Base-by-base conservation (phyloP, 2,797 vertebrate genomes). In the Pipistrellus nathusii region DNA sequence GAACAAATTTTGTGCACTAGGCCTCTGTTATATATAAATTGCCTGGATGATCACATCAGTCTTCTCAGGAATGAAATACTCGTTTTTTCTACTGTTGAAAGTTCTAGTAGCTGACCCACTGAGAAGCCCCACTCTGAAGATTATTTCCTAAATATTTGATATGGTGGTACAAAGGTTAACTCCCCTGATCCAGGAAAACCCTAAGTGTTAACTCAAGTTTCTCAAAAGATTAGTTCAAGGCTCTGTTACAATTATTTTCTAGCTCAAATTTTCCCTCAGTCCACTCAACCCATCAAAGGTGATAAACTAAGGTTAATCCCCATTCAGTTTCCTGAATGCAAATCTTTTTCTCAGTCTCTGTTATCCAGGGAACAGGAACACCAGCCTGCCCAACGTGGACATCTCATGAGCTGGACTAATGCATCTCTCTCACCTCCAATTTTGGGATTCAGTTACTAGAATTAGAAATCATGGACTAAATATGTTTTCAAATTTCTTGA, bases 351-450 rank as follows among this genome's bases (percentile, higher is more conserved):
- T 72, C 21, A 62, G 48, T 46, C 2, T n/a, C 13, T 88, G 55
- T 55, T 53, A 32, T 2, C 5, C 6, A 14, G 4, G 27, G 41
- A 68, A 55, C n/a, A 20, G 27, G 12, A 48, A 12, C 21, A 23
- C n/a, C n/a, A 27, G 1, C 21, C 5, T 14, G 18, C 32, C 71
- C 44, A 5, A 3, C 21, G 2, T 35, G 18, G 5, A 73, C 0
- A 17, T 17, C 32, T 62, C 76, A 17, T 14, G n/a, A 75, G 5
- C 10, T 73, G n/a, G 6, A 57, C 10, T 30, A 12, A 59, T 18
- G 6, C 2, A 53, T 18, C n/a, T 55, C 13, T 35, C 21, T 62
- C 8, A 13, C 27, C 13, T 48, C 21, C 10, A 53, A 25, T 21
- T 86, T 38, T 27, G 66, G n/a, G 3, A 35, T 84, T 15, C 11